Conservation (phyloP, 2,797 vertebrate species). For the Sphaeramia orbicularis region DNA sequence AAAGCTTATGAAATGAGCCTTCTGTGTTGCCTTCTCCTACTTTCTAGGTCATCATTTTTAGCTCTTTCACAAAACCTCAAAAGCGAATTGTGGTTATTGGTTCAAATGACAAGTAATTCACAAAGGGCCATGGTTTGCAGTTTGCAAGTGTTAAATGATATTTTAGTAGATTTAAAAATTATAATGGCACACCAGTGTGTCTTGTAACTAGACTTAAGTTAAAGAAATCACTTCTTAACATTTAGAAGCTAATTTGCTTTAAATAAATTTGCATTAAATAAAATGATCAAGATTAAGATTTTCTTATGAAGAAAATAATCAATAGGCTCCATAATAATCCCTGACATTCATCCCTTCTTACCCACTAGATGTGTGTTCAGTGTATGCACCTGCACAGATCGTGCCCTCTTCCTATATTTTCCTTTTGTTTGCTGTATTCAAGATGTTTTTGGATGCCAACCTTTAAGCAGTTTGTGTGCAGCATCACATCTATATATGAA, state of each 20-base stretch:
- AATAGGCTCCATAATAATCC: too few species aligned
- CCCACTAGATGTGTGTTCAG: too few species aligned
- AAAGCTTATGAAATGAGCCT: constrained; percentile 33
- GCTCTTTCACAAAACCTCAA: constrained; percentile 22
- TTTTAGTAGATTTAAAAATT: neutral
- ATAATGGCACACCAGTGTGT: too few species aligned
- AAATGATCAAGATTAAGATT: neutral
- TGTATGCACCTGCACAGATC: too few species aligned
- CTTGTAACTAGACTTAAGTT: neutral
- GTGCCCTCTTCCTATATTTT: too few species aligned
- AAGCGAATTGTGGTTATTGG: constrained; percentile 41
- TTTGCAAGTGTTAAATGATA: constrained; percentile 20
- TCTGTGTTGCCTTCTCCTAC: constrained; percentile 27
- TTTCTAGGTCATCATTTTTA: constrained; percentile 31
- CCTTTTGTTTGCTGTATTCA: too few species aligned
- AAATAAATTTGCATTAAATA: neutral
- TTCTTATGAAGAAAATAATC: too few species aligned
- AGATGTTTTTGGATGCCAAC: too few species aligned
- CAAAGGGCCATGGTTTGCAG: neutral
- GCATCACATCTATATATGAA: too few species aligned
- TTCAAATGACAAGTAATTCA: constrained; percentile 14
- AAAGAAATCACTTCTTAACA: constrained; percentile 10
- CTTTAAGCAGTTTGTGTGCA: too few species aligned
- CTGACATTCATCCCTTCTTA: too few species aligned
- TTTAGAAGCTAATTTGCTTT: neutral